Base-by-base conservation (phyloP, 2,797 vertebrate species). In the Gymnothorax javanicus region DNA sequence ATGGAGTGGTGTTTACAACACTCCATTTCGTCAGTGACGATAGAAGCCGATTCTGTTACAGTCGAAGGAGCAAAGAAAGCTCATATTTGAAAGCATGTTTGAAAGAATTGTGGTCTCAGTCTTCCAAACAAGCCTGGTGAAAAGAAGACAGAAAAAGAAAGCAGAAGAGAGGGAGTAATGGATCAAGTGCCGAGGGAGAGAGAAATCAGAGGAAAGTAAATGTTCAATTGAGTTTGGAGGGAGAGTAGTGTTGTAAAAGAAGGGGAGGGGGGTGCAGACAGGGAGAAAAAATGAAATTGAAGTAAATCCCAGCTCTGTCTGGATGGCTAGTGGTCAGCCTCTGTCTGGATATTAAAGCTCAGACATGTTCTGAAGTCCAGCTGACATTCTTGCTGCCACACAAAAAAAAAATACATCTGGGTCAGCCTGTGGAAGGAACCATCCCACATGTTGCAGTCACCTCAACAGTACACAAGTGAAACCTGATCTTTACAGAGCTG, bases 291-390 rank as follows among this genome's bases (percentile, higher is more conserved):
- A 94, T 94, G 93, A 94, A 94, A 93, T 82, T 86, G 20, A 90
- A 94, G 91, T 92, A 93, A 95, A 94, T 95, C 92, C 93, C 94
- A 91, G 92, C 93, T 92, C 84, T 90, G 90, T 92, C 94, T 93
- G 92, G 90, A 90, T 93, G 94, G 15, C 20, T 64, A 17, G 15
- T 71, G 93, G 94, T 94, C 93, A 89, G 93, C 94, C 92, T 93
- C 92, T 85, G 92, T 93, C 93, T 94, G 92, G 92, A 95, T 94
- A 94, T 95, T 95, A 94, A 95, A 95, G 92, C 93, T 91, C 93
- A 93, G 92, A 90, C 91, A 92, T 92, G 93, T 91, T 87, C 85
- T 20, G 91, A 93, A 91, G 91, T 95, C 93, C 93, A 89, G 91
- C 93, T 94, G 93, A 95, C 94, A 94, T 91, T 95, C 95, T 91